A percentile compares a stretch with the other conserved stretches of the same genome.
Conservation (phyloP, 1,140 invertebrate genomes). For the Trichomalopsis sarcophagae region DNA sequence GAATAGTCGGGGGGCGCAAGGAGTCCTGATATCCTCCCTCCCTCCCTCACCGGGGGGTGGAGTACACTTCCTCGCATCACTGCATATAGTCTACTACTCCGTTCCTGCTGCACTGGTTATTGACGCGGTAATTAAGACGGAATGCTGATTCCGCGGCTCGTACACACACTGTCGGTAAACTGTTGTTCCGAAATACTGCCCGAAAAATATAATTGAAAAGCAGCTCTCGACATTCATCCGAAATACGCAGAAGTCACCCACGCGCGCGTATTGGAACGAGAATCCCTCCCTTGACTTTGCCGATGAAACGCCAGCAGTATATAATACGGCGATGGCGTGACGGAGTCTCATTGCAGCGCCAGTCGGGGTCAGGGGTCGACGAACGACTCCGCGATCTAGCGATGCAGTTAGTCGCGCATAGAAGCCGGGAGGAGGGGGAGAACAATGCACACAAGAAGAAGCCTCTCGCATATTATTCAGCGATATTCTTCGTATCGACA, state of each 20-base stretch:
- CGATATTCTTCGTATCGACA: neutral
- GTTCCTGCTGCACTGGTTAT: neutral
- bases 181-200: too few species aligned
- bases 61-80: too few species aligned
- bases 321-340: constrained; percentile 43
- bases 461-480: neutral
- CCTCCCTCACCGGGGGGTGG: too few species aligned
- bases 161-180: too few species aligned
- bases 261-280: neutral
- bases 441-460: neutral
- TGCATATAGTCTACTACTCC: neutral
- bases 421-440: too few species aligned
- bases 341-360: neutral
- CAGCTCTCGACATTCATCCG: neutral
- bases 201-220: neutral
- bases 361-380: constrained; percentile 24
- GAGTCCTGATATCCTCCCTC: neutral
- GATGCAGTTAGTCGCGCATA: too few species aligned
- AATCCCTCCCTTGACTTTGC: neutral
- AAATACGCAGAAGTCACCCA: neutral
- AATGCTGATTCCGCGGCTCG: neutral
- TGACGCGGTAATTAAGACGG: neutral
- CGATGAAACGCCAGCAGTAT: neutral
- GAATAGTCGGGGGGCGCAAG: neutral
- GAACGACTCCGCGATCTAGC: neutral